These are phyloP conservation scores for Dermolepida albohirtum DNA, from an alignment of 2,888 invertebrate species.

Conservation along the genomic window DNA sequence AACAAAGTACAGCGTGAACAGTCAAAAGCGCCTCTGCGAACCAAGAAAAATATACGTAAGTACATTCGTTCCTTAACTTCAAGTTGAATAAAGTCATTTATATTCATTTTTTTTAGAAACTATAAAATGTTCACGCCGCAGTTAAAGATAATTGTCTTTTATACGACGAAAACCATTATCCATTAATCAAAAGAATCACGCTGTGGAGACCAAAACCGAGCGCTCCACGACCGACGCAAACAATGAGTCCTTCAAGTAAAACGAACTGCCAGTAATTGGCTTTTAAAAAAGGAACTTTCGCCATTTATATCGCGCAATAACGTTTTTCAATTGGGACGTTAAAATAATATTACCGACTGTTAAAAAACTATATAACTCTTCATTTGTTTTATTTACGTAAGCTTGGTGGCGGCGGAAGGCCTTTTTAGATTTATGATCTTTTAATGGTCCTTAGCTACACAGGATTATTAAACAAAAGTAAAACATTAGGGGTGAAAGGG, in stretches of 20 bases:
- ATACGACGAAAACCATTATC: slow-evolving; percentile 55
- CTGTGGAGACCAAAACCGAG: slow-evolving; percentile 17
- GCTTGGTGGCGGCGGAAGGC: background rate
- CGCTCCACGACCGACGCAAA: background rate
- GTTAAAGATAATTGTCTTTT: slow-evolving; percentile 60
- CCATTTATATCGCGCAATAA: slow-evolving; percentile 29
- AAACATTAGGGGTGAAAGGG: no score
- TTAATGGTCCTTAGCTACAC: no score
- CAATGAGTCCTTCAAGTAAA: slow-evolving; percentile 19
- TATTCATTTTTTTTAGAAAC: slow-evolving; percentile 43
- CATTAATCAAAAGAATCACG: slow-evolving; percentile 55
- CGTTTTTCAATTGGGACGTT: slow-evolving; percentile 35
- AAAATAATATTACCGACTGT: slow-evolving; percentile 31
- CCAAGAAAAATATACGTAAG: no score
- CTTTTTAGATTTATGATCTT: no score
- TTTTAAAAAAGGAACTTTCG: slow-evolving; percentile 9
- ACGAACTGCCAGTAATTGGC: slow-evolving; percentile 7
- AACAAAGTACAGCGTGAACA: no score
- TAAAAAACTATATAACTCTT: slow-evolving; percentile 35
- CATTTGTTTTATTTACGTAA: slow-evolving; percentile 29
- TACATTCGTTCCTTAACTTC: slow-evolving; percentile 11
- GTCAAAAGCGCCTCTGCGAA: no score
- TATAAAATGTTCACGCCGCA: slow-evolving; percentile 57
- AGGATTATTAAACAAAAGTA: no score
- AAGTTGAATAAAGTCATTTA: slow-evolving; percentile 9